Conservation (phyloP, 2,797 vertebrate species). For the Anguilla anguilla region DNA sequence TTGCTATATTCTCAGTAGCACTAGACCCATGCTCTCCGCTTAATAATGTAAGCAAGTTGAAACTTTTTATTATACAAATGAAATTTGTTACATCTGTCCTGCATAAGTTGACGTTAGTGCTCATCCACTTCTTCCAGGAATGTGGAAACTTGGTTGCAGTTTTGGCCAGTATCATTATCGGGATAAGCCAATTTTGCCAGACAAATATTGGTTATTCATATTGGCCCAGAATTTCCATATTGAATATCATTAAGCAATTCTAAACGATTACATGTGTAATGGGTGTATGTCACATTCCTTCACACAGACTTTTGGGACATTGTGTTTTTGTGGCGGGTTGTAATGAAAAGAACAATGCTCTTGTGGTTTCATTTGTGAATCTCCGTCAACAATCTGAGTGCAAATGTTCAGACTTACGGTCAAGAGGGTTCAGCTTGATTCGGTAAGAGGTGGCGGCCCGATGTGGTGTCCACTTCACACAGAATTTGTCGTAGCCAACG, state of each 20-base stretch:
- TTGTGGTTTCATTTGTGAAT: neutral
- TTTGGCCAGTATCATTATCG: neutral
- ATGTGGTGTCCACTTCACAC: constrained; percentile 88
- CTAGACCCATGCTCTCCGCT: neutral
- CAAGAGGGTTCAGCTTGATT: constrained; percentile 83
- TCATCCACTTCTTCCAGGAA: neutral
- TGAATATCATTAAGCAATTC: neutral
- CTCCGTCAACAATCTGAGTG: neutral
- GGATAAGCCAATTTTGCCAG: neutral
- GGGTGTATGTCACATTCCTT: neutral
- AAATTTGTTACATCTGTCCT: neutral
- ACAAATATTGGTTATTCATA: neutral
- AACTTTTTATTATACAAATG: neutral
- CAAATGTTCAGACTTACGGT: constrained; percentile 71
- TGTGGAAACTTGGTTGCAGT: neutral
- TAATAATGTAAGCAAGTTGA: neutral
- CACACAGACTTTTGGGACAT: neutral
- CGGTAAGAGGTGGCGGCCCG: constrained; percentile 91
- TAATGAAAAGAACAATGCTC: neutral
- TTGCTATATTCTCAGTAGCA: neutral
- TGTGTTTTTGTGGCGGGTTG: neutral
- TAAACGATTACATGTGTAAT: neutral
- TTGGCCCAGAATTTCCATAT: too few relatives aligned
- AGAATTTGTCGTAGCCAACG: constrained; percentile 86
- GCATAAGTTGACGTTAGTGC: neutral